A percentile compares a stretch with the other conserved stretches of the same genome.
phyloP scores from a whole-genome alignment of 2,113 vertebrate species.

The Nestor notabilis region DNA sequence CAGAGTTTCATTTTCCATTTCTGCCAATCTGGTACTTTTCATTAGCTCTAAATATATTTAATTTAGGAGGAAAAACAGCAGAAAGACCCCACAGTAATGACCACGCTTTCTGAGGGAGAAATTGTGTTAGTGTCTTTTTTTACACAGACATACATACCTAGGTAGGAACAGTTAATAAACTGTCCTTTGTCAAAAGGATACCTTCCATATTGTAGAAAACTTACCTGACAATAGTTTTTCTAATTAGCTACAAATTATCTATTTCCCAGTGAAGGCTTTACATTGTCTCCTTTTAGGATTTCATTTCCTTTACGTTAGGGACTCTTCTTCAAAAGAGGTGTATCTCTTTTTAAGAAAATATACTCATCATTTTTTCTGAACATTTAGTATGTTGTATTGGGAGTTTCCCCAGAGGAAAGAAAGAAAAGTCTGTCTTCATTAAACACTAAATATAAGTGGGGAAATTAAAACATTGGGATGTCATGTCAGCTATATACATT shows the following conservation, averaged over 20 bases:
- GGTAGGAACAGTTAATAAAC: not conserved
- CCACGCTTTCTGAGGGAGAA: not conserved
- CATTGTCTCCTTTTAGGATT: not conserved
- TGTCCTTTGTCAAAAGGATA: not conserved
- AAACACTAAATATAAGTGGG: not conserved
- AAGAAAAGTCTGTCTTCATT: slow-evolving; percentile 16
- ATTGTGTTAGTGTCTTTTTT: not conserved
- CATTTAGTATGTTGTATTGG: not conserved
- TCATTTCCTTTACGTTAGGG: not conserved
- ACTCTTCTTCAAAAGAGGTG: not conserved
- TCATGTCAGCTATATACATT: slow-evolving; percentile 34
- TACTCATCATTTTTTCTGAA: not conserved
- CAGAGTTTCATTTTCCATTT: not conserved
- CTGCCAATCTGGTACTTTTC: not conserved
- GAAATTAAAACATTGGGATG: slow-evolving; percentile 31
- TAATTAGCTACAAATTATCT: not conserved
- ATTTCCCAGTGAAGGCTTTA: not conserved
- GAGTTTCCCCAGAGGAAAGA: not conserved
- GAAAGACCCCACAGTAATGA: not conserved
- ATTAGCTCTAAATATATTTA: not conserved
- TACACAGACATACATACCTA: not conserved
- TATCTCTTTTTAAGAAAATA: not conserved
- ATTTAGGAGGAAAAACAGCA: not conserved
- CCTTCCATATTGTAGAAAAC: not conserved
- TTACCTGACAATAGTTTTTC: not conserved